These are phyloP conservation scores for Araneus ventricosus DNA, from an alignment of 1,140 invertebrate species.

Conservation along the genomic window DNA sequence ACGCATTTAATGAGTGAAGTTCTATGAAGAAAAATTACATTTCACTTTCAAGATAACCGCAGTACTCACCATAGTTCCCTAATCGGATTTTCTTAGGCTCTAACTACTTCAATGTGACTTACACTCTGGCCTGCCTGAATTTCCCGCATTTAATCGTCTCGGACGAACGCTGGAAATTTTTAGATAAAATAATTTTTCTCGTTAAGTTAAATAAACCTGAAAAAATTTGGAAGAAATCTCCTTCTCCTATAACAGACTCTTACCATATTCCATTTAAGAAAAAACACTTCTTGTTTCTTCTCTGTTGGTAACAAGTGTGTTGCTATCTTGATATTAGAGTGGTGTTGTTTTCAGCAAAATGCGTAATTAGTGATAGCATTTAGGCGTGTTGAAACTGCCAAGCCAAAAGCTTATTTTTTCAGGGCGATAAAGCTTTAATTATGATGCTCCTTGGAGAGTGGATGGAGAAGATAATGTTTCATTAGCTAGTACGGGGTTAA, in stretches of 20 bases:
- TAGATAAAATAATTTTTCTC: neutral
- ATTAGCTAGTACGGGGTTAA: neutral
- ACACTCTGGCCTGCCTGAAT: neutral
- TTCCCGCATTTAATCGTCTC: neutral
- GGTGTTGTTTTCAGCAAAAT: neutral
- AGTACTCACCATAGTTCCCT: neutral
- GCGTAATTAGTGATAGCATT: too few species aligned
- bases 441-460: too few species aligned
- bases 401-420: neutral
- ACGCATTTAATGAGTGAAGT: too few species aligned
- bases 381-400: neutral
- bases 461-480: neutral
- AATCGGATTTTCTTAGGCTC: neutral
- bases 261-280: too few species aligned
- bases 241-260: too few species aligned
- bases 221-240: too few species aligned
- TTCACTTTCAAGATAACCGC: neutral
- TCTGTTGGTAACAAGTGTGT: neutral
- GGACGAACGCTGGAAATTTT: neutral
- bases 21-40: neutral
- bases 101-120: neutral
- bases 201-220: neutral
- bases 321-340: neutral
- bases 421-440: neutral
- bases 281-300: too few species aligned